These are phyloP conservation scores for Hirtodrosophila histrioides DNA, from an alignment of 2,888 invertebrate genomes.

Conservation along the genomic window DNA sequence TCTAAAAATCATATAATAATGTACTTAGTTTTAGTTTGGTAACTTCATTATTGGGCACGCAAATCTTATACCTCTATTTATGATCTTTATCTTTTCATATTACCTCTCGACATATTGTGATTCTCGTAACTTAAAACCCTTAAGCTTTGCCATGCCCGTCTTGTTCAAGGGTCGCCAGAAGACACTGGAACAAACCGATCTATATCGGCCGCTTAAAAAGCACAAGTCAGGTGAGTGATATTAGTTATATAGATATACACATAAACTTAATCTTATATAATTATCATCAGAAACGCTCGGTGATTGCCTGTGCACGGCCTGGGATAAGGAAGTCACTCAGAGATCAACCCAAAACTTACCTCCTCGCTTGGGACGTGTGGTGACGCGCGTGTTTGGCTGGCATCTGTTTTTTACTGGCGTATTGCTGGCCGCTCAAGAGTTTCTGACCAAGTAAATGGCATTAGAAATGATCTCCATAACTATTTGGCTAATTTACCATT, in stretches of 20 bases:
- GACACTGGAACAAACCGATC: constrained; percentile 89
- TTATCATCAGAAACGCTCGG: constrained; percentile 85
- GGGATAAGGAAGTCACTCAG: constrained; percentile 86
- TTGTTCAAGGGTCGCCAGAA: constrained; percentile 90
- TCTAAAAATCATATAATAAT: too few species aligned
- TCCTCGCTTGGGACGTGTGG: constrained; percentile 83
- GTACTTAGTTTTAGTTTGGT: too few species aligned
- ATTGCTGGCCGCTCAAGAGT: constrained; percentile 86
- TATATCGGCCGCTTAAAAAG: constrained; percentile 88
- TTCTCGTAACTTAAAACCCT: constrained; percentile 14
- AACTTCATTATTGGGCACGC: too few species aligned
- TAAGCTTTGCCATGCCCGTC: constrained; percentile 91
- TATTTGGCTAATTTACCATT: not conserved
- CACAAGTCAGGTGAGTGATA: constrained; percentile 87
- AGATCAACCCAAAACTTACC: constrained; percentile 70
- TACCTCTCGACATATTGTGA: too few species aligned
- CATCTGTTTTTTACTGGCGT: constrained; percentile 86
- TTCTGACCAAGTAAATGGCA: constrained; percentile 85
- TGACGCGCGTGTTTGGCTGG: constrained; percentile 87
- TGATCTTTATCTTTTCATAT: not conserved
- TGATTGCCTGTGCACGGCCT: constrained; percentile 86
- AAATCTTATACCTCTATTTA: too few species aligned
- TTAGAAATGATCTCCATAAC: not conserved
- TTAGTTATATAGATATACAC: not conserved
- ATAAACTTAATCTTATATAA: not conserved